Evolutionary conservation across 2,797 vertebrate species (phyloP).

Genomic region (Myripristis jacobus): DNA sequence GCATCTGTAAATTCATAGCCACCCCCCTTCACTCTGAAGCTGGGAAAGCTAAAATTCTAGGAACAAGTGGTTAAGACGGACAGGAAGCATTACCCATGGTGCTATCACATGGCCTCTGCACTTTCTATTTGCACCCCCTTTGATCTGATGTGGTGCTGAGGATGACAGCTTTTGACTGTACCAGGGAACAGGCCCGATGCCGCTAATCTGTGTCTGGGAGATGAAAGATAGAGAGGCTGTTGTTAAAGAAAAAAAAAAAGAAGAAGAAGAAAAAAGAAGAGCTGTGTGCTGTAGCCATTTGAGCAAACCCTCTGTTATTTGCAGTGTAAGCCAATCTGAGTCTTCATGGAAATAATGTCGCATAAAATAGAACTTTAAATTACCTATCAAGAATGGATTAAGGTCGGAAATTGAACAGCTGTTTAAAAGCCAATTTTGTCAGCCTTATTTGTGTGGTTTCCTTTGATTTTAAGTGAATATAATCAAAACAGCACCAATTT

Average conservation of each 20-base stretch:
- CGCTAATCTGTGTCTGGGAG: constrained; percentile 23
- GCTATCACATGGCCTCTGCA: constrained; percentile 32
- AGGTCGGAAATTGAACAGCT: constrained; percentile 28
- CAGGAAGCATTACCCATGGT: background rate
- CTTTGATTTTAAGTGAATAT: constrained; percentile 14
- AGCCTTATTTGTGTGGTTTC: background rate
- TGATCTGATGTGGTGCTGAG: constrained; percentile 28
- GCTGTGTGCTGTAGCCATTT: constrained; percentile 11
- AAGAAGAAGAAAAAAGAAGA: constrained; percentile 20
- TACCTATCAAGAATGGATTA: constrained; percentile 14
- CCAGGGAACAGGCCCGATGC: constrained; percentile 20
- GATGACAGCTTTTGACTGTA: constrained; percentile 26
- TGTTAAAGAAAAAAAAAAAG: constrained; percentile 10
- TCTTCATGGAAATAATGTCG: constrained; percentile 6
- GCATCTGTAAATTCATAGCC: background rate
- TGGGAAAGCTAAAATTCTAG: background rate
- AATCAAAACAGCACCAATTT: constrained; percentile 37
- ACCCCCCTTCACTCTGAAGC: constrained; percentile 2
- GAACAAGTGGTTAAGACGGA: constrained; percentile 2
- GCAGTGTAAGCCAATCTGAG: background rate
- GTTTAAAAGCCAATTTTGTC: constrained; percentile 14
- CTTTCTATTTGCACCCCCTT: constrained; percentile 27
- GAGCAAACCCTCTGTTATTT: constrained; percentile 20
- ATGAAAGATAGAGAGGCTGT: constrained; percentile 40
- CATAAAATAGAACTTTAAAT: background rate